Conservation (phyloP, 2,888 invertebrate genomes). For the Callinectes sapidus region DNA sequence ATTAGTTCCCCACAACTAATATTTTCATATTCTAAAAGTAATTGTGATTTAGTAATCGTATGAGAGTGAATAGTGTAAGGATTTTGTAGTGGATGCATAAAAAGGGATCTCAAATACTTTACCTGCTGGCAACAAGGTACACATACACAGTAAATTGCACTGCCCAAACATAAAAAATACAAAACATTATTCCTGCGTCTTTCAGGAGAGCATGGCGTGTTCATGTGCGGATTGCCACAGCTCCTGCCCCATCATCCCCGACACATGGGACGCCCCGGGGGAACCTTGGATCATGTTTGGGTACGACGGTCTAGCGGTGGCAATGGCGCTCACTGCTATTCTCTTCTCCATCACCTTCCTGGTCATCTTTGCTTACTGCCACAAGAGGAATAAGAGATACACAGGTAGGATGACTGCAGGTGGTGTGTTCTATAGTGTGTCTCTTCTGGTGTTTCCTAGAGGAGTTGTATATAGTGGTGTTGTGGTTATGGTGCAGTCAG, state of each 20-base stretch:
- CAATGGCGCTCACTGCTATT: conserved; percentile 71
- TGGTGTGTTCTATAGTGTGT: background rate
- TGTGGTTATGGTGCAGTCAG: too few species aligned
- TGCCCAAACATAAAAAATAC: background rate
- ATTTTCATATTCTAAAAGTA: too few species aligned
- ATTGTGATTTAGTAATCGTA: too few species aligned
- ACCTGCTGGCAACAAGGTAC: too few species aligned
- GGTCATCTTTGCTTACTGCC: conserved; percentile 72
- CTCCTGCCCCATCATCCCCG: conserved; percentile 71
- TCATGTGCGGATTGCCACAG: conserved; percentile 72
- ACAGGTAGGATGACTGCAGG: conserved; percentile 58
- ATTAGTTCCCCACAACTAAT: too few species aligned
- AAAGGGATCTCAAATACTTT: too few species aligned
- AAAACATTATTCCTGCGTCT: too few species aligned
- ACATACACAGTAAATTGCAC: background rate
- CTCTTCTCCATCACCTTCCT: conserved; percentile 71
- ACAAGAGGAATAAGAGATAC: conserved; percentile 71
- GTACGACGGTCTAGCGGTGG: conserved; percentile 72
- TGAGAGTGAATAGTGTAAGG: too few species aligned
- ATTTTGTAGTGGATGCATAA: too few species aligned
- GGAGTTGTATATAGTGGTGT: background rate
- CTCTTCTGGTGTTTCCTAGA: background rate
- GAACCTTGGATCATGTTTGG: conserved; percentile 73
- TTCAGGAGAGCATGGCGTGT: conserved; percentile 69
- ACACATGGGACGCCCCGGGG: conserved; percentile 71